Conservation (phyloP, 2,888 invertebrate genomes). For the Alitta virens region DNA sequence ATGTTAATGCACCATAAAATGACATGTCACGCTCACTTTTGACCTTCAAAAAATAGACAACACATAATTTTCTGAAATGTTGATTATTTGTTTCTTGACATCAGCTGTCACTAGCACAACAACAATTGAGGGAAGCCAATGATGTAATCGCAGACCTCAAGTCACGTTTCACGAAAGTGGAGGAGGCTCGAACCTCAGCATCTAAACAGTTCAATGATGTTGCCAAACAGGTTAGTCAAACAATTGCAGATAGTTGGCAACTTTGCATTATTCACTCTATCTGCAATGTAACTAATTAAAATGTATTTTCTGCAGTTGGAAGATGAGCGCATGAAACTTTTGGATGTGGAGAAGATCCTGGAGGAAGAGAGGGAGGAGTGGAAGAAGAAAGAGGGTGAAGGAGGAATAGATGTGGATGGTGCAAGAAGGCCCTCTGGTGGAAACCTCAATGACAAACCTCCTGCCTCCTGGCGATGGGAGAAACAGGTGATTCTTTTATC, state of each 20-base stretch:
- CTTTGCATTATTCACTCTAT: not conserved
- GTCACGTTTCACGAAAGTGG: conserved; percentile 39
- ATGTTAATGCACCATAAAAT: no score
- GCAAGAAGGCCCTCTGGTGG: conserved; percentile 3
- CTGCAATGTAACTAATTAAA: no score
- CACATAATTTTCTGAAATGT: not conserved
- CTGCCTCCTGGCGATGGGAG: conserved; percentile 34
- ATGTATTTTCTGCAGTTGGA: conserved; percentile 4
- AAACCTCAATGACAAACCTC: conserved; percentile 11
- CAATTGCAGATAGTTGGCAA: not conserved
- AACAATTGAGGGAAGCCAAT: conserved; percentile 45
- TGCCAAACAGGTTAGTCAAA: not conserved
- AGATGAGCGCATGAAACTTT: not conserved
- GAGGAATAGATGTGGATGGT: not conserved
- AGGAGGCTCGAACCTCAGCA: conserved; percentile 23
- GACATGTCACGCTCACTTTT: no score
- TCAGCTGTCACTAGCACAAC: conserved; percentile 35
- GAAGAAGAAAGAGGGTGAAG: conserved; percentile 5
- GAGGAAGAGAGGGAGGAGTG: conserved; percentile 3
- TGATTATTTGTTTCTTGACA: not conserved
- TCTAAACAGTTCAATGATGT: not conserved
- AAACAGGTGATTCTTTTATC: conserved; percentile 23
- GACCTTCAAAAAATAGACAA: no score
- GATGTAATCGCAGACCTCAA: conserved; percentile 48
- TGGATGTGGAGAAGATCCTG: conserved; percentile 3